Evolutionary conservation across 53 echinoderm and acorn worm species (phyloP), one percentile per base, ranked within the genome.

Genomic region (Luidia sarsii): DNA sequence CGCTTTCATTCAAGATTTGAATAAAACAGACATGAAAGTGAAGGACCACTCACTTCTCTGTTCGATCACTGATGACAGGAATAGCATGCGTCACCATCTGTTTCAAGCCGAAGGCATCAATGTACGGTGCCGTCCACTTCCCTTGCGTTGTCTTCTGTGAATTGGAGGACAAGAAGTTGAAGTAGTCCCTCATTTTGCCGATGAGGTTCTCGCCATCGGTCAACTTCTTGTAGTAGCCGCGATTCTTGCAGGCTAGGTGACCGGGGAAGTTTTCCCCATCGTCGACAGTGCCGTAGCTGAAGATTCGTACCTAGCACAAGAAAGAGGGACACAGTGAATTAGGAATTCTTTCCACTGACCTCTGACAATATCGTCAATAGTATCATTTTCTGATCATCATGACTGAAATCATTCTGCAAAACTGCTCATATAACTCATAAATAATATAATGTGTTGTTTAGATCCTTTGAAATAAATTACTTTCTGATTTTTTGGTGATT

Each of bases 61-160:
- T 91, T 14, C 68, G 70, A 49, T 91, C 66, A 41, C 99, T 99
- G 35, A 92, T 83, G 32, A 86, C 94, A 20, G 99, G 99, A 29
- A 94, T 94, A 1, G 99, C 91, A 5, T 89, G 86, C 1, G 99
- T 99, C 29, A 99, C 99, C 99, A 99, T 94, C 45, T 94, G 73
- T 8, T 94, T 94, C 66, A 99, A 75, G 10, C 99, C 97, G 86
- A 93, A 96, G 29, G 97, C 93, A 80, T 97, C 97, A n/a, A 97
- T 80, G 79, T 99, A 99, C n/a, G 99, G 99, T 10, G 94, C 90
- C 1, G 99, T 99, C 99, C 99, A 99, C 34, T 91, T 86, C 4
- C 91, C 89, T 71, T 15, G 64, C 50, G 84, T 82, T 13, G 69
- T 80, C 60, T 85, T 81, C 63, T 87, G 83, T 2, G 93, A 82